A percentile compares a stretch with the other conserved stretches of the same genome.
phyloP scores from a whole-genome alignment of 2,113 vertebrate species.

The Ia io region DNA sequence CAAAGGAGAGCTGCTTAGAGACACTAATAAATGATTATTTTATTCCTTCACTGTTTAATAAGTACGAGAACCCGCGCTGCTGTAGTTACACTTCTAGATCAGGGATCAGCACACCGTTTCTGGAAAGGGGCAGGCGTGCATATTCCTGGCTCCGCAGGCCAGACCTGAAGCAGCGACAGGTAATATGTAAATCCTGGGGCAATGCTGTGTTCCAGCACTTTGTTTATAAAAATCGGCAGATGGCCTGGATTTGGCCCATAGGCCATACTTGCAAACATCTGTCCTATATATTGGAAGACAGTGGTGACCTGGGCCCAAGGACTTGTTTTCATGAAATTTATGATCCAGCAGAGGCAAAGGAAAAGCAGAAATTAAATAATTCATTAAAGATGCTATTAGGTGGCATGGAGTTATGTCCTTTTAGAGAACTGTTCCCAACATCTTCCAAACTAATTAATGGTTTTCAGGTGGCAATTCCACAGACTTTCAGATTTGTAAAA shows the following conservation, averaged over 20 bases:
- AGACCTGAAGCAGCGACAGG: background rate
- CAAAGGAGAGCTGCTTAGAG: background rate
- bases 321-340: background rate
- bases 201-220: background rate
- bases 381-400: background rate
- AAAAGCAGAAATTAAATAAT: background rate
- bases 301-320: background rate
- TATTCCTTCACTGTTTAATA: background rate
- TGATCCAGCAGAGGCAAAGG: background rate
- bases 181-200: background rate
- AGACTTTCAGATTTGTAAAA: background rate
- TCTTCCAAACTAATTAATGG: background rate
- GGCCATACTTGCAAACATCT: background rate
- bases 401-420: background rate
- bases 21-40: constrained; percentile 18
- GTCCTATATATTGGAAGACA: background rate
- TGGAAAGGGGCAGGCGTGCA: background rate
- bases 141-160: background rate
- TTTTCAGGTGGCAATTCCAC: background rate
- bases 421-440: background rate
- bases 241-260: background rate
- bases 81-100: background rate
- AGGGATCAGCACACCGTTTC: background rate
- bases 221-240: background rate
- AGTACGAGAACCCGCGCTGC: background rate